Percentiles rank a stretch among this genome's conserved stretches.
phyloP scores from a whole-genome alignment of 2,113 vertebrate genomes.

The Colossoma macropomum region DNA sequence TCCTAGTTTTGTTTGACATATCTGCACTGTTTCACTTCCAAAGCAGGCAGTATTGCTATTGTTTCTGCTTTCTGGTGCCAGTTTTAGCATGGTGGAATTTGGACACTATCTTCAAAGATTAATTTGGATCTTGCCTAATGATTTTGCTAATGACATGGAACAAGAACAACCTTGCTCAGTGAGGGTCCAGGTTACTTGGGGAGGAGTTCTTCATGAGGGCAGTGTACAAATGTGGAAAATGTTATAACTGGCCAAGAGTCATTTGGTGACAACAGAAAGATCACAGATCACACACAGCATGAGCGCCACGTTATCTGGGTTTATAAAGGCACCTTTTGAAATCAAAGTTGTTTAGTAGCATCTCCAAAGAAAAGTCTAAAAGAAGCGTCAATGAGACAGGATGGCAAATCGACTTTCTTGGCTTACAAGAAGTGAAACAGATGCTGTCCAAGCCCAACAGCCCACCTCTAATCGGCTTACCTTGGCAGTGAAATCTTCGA shows the following conservation, averaged over 20 bases:
- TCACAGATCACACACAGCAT: constrained; percentile 6
- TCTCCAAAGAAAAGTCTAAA: constrained; percentile 66
- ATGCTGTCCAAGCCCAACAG: constrained; percentile 77
- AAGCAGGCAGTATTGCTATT: background rate
- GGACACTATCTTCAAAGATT: constrained; percentile 19
- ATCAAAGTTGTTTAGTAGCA: constrained; percentile 55
- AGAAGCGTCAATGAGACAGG: constrained; percentile 59
- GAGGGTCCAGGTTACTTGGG: background rate
- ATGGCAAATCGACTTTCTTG: constrained; percentile 53
- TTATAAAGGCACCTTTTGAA: constrained; percentile 32
- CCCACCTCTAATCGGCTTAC: constrained; percentile 82
- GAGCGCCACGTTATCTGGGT: background rate
- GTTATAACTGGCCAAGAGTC: constrained; percentile 28
- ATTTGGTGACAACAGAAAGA: constrained; percentile 5
- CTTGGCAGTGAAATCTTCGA: constrained; percentile 72
- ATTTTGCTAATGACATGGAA: constrained; percentile 46
- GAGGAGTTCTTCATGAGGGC: constrained; percentile 18
- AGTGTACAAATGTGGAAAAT: constrained; percentile 18
- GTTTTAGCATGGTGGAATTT: constrained; percentile 40
- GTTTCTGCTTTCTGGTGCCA: constrained; percentile 22
- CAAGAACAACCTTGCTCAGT: constrained; percentile 20
- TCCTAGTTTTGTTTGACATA: background rate
- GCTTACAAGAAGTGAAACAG: constrained; percentile 70
- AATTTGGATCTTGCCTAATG: constrained; percentile 33
- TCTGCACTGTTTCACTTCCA: constrained; percentile 13